A percentile compares a stretch with the other conserved stretches of the same genome.
Evolutionary conservation across 2,888 invertebrate genomes (phyloP).

Genomic region (Ectemnius cavifrons): DNA sequence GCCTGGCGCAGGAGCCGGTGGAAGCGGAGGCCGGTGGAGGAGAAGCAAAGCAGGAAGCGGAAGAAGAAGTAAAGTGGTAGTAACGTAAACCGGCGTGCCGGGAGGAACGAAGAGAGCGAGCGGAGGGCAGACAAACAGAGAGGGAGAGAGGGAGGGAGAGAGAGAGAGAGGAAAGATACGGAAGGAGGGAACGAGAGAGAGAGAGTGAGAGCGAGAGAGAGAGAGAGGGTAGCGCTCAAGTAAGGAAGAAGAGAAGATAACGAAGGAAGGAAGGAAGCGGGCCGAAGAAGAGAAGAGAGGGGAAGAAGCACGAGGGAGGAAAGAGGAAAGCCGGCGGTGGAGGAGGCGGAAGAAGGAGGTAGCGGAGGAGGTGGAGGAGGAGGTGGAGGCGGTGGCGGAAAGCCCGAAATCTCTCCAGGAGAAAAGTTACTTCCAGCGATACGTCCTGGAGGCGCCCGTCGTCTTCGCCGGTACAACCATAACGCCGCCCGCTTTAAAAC

Average conservation of each 20-base stretch:
- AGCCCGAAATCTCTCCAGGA: slow-evolving; percentile 53
- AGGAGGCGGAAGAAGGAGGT: slow-evolving; percentile 13
- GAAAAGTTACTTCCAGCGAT: slow-evolving; percentile 60
- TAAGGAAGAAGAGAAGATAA: slow-evolving; percentile 78
- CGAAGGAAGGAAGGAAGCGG: slow-evolving; percentile 20
- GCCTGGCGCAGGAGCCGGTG: slow-evolving; percentile 44
- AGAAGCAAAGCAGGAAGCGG: slow-evolving; percentile 53
- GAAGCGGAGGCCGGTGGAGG: slow-evolving; percentile 48
- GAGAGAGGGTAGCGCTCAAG: slow-evolving; percentile 48
- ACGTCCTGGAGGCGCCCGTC: slow-evolving; percentile 77
- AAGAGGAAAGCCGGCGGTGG: slow-evolving; percentile 43
- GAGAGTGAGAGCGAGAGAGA: slow-evolving; percentile 3
- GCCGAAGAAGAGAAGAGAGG: slow-evolving; percentile 22
- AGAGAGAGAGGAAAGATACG: slow-evolving; percentile 75
- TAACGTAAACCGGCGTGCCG: slow-evolving; percentile 15
- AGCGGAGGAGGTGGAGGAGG: slow-evolving; percentile 23
- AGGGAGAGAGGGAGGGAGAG: slow-evolving; percentile 49
- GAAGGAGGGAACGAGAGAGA: slow-evolving; percentile 11
- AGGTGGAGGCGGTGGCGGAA: slow-evolving; percentile 58
- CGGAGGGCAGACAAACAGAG: slow-evolving; percentile 25
- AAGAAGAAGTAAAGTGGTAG: slow-evolving; percentile 45
- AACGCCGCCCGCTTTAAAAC: slow-evolving; percentile 78
- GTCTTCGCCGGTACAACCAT: slow-evolving; percentile 77
- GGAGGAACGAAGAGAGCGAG: slow-evolving; percentile 16
- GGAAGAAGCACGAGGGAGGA: slow-evolving; percentile 44